Conservation (phyloP, 2,888 invertebrate species). For the Oasisia sp. region DNA sequence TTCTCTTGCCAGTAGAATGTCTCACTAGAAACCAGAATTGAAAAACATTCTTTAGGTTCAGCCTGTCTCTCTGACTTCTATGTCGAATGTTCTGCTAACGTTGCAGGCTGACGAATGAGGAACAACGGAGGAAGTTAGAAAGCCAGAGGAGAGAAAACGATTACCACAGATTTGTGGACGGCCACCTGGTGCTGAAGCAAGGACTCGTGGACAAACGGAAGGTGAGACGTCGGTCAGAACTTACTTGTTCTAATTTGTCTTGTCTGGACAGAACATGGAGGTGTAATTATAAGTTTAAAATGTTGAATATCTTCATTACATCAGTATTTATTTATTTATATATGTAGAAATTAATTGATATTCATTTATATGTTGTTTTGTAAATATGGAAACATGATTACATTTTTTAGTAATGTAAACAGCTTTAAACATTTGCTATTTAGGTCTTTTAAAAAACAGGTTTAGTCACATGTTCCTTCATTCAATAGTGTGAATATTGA, state of each 20-base stretch:
- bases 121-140: conserved; percentile 50
- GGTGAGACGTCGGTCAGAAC: conserved; percentile 52
- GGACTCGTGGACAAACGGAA: conserved; percentile 95
- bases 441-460: too few relatives aligned
- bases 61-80: too few relatives aligned
- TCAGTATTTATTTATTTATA: not conserved
- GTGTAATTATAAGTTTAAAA: too few relatives aligned
- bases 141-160: conserved; percentile 67
- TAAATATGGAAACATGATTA: not conserved
- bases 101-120: conserved; percentile 53
- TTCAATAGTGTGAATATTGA: too few relatives aligned
- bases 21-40: too few relatives aligned
- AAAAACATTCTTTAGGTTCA: too few relatives aligned
- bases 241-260: not conserved
- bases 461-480: too few relatives aligned
- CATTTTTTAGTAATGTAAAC: not conserved
- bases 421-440: too few relatives aligned
- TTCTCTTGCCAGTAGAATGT: too few relatives aligned
- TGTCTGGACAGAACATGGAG: too few relatives aligned
- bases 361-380: not conserved
- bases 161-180: conserved; percentile 88
- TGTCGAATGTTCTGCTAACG: not conserved
- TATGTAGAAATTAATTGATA: too few relatives aligned
- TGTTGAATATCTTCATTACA: not conserved
- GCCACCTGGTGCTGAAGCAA: conserved; percentile 91